These are phyloP conservation scores for Imbricaverruca yamaguchii DNA, from an alignment of 2,888 invertebrate genomes.

Conservation along the genomic window DNA sequence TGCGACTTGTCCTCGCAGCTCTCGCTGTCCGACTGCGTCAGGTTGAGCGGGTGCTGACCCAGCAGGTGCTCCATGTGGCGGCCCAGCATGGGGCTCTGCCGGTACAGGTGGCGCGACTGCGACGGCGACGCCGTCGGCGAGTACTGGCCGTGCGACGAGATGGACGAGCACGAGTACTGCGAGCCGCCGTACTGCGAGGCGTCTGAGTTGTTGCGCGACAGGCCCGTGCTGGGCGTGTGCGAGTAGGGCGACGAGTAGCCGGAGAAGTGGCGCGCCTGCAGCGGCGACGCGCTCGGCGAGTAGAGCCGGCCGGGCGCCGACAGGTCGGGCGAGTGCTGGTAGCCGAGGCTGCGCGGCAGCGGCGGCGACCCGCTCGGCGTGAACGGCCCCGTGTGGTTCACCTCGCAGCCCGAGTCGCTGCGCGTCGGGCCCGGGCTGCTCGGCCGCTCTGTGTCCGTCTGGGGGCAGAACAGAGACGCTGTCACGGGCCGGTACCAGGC, in stretches of 20 bases:
- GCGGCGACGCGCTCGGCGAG: slow-evolving; percentile 78
- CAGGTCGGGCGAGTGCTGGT: slow-evolving; percentile 26
- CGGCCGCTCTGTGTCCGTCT: not conserved
- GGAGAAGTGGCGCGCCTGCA: slow-evolving; percentile 67
- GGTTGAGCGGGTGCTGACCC: slow-evolving; percentile 28
- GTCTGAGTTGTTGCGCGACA: slow-evolving; percentile 83
- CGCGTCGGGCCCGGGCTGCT: slow-evolving; percentile 31
- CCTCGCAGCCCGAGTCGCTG: slow-evolving; percentile 33
- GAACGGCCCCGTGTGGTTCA: slow-evolving; percentile 31
- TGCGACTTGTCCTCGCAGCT: slow-evolving; percentile 30
- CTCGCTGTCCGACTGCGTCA: slow-evolving; percentile 39
- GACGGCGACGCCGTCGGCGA: slow-evolving; percentile 30
- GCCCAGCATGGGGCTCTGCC: slow-evolving; percentile 30
- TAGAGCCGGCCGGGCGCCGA: slow-evolving; percentile 41
- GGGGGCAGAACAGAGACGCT: not conserved
- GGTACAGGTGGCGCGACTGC: not conserved
- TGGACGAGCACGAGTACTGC: slow-evolving; percentile 32
- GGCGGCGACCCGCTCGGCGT: slow-evolving; percentile 33
- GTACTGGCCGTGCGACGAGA: slow-evolving; percentile 32
- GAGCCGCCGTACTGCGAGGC: slow-evolving; percentile 50
- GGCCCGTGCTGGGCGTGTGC: slow-evolving; percentile 35
- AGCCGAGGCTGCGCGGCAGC: slow-evolving; percentile 27
- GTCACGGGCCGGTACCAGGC: too few species aligned
- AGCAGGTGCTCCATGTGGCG: slow-evolving; percentile 28
- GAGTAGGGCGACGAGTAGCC: slow-evolving; percentile 39